Evolutionary conservation across 1,140 invertebrate genomes (phyloP), one percentile per base, ranked within the genome.

Genomic region (Tetragonula clypearis): DNA sequence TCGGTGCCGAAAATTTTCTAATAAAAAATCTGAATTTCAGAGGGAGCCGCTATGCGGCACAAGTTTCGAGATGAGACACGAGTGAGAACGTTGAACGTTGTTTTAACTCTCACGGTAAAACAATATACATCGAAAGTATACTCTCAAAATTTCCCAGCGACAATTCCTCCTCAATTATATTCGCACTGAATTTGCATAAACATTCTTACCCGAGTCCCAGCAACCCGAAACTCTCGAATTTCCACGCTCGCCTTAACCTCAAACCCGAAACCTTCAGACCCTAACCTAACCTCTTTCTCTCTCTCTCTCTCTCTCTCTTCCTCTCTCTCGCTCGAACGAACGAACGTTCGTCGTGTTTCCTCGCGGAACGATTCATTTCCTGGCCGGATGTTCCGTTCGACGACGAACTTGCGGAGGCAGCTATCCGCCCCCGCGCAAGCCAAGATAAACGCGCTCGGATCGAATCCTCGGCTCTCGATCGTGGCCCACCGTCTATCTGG

Each of bases 391-490:
- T 26, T 69, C 74, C 53, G 65, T 30, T 82, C 53, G 19, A 53
- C 74, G 41, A 77, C 66, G 53, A 71, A 79, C 68, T 62, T 79
- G 65, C 65, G 0, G 35, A 14, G n/a, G 26, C 53, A 8, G 19
- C 14, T 9, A 21, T 53, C 55, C 74, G n/a, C 19, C 9, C 56
- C 60, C 41, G 41, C 41, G n/a, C 30, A 56, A 21, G 30, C 6
- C 41, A 86, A 77, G 88, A 82, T 72, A 78, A 82, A 88, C 87
- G 62, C 68, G 62, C 19, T 49, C 65, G 21, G 75, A 69, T 88
- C 84, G 84, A 79, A 56, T 80, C 55, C 55, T 12, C 8, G 9
- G 8, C 41, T 71, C n/a, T 69, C 78, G 86, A 82, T 77, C 53
- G 53, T n/a, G 60, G 83, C 74, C 55, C n/a, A 74, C 6, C 62